Percentiles rank a stretch among this genome's conserved stretches.
phyloP scores from a whole-genome alignment of 2,113 vertebrate species.

The Stigmatopora argus region DNA sequence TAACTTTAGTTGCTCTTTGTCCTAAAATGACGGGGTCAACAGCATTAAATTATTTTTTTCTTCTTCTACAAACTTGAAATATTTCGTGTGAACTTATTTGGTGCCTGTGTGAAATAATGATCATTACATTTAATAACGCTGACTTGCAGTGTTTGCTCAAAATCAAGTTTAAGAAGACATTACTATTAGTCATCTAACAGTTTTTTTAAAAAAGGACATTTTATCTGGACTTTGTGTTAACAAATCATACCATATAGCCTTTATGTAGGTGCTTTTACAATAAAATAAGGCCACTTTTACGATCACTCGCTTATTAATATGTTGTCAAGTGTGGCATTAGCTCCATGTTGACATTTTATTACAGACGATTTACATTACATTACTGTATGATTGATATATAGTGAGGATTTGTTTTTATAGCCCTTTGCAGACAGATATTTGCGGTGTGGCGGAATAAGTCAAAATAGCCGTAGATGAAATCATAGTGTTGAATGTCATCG shows the following conservation, averaged over 20 bases:
- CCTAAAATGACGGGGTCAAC: conserved; percentile 6
- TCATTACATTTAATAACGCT: no score
- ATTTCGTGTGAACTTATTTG: no score
- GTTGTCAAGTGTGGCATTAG: background rate
- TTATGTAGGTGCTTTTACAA: background rate
- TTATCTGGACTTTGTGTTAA: no score
- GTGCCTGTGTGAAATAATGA: no score
- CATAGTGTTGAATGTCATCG: conserved; percentile 24
- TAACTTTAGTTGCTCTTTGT: conserved; percentile 6
- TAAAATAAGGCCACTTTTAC: background rate
- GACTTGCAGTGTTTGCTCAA: background rate
- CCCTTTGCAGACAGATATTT: conserved; percentile 7
- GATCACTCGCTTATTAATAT: background rate
- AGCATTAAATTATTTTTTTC: background rate
- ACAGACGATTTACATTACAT: background rate
- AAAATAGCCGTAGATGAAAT: conserved; percentile 30
- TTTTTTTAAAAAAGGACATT: no score
- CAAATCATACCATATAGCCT: background rate
- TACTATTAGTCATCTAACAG: no score
- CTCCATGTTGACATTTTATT: conserved; percentile 6
- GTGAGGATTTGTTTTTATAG: conserved; percentile 14
- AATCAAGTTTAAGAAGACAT: background rate
- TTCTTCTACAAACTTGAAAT: no score
- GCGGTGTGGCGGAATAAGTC: conserved; percentile 15
- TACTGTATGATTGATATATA: no score